phyloP scores from a whole-genome alignment of 2,113 vertebrate genomes.

The Ceyx margarethae region DNA sequence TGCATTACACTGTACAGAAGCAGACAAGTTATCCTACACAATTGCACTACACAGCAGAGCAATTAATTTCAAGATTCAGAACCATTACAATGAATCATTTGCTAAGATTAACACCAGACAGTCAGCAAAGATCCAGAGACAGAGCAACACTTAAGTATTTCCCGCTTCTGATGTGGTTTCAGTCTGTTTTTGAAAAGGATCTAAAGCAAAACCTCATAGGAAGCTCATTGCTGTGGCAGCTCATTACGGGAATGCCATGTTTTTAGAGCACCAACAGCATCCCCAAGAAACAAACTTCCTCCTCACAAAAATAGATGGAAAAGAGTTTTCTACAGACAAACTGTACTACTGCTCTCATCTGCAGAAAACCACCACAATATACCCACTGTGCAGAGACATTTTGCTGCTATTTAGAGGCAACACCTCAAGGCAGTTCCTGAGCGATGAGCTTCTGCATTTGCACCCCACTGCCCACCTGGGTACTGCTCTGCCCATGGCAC shows the following conservation, averaged over 20 bases:
- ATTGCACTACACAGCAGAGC: neutral
- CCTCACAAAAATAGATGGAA: neutral
- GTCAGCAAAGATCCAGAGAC: neutral
- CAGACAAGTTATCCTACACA: neutral
- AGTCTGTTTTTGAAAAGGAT: slow-evolving; percentile 25
- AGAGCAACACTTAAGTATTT: neutral
- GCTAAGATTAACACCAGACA: slow-evolving; percentile 43
- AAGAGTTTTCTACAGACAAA: neutral
- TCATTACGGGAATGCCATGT: neutral
- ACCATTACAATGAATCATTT: slow-evolving; percentile 1
- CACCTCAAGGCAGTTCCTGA: neutral
- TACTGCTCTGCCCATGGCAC: neutral
- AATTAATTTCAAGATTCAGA: slow-evolving; percentile 2
- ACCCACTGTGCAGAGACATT: neutral
- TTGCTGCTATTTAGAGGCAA: neutral
- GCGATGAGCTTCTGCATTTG: neutral
- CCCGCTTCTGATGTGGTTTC: slow-evolving; percentile 43
- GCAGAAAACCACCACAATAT: neutral
- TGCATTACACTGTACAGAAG: neutral
- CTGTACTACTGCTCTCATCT: neutral
- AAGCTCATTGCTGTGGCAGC: neutral
- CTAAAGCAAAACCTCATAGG: slow-evolving; percentile 37
- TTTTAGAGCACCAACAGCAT: neutral
- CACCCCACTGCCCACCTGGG: neutral
- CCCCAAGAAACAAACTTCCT: neutral